These are phyloP conservation scores for Tetrapedia diversipes DNA, from an alignment of 2,888 invertebrate species.

Conservation along the genomic window DNA sequence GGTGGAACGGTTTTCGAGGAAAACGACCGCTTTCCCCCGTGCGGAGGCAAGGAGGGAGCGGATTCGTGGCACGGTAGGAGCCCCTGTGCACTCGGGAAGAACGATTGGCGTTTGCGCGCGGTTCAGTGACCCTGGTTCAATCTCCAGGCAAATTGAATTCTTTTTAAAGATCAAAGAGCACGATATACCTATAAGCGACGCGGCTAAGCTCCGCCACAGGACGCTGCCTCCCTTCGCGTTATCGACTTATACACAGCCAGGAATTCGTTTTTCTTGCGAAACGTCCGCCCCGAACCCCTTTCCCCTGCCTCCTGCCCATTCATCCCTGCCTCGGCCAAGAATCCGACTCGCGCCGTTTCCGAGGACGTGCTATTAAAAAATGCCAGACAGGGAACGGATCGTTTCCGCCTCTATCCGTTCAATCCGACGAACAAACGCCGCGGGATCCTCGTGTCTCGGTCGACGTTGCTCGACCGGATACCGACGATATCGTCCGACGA, in stretches of 20 bases:
- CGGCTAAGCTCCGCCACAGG: conserved; percentile 34
- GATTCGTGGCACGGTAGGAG: conserved; percentile 29
- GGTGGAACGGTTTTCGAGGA: conserved; percentile 43
- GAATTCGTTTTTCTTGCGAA: conserved; percentile 48
- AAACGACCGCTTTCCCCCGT: conserved; percentile 46
- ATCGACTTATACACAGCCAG: conserved; percentile 52
- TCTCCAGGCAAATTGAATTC: conserved; percentile 81
- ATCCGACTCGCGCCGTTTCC: neutral
- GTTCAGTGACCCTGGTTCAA: conserved; percentile 77
- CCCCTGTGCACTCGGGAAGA: conserved; percentile 41
- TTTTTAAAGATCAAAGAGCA: conserved; percentile 78
- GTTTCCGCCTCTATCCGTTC: neutral
- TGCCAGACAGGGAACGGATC: conserved; percentile 25
- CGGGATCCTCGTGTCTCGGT: neutral
- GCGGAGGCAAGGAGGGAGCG: neutral
- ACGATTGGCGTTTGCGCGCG: conserved; percentile 64
- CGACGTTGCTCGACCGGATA: neutral
- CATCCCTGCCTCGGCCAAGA: conserved; percentile 11
- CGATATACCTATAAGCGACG: conserved; percentile 66
- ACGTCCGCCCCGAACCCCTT: conserved; percentile 7
- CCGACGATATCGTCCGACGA: neutral
- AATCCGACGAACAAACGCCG: neutral
- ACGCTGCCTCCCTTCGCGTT: conserved; percentile 40
- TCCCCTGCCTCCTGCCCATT: too few species aligned
- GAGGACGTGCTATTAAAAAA: conserved; percentile 30